phyloP scores from a whole-genome alignment of 1,140 invertebrate species.

The Lucilia sericata region DNA sequence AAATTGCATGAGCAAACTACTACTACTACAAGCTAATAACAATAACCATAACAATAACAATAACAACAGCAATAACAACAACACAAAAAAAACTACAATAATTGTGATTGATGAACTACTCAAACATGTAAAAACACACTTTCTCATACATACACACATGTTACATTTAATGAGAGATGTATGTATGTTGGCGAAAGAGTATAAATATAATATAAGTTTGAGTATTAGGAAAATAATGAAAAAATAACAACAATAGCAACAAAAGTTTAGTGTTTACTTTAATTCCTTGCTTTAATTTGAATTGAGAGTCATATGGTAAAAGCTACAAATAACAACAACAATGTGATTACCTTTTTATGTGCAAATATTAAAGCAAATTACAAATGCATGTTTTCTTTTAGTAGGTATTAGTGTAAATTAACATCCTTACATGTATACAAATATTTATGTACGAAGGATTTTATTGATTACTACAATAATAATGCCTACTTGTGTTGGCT shows the following conservation, averaged over 20 bases:
- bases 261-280: too few relatives aligned
- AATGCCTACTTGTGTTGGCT: background rate
- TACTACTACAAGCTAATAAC: background rate
- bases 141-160: background rate
- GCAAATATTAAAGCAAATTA: background rate
- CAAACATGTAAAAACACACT: background rate
- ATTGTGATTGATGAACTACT: slow-evolving; percentile 20
- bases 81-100: background rate
- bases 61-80: background rate
- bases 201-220: background rate
- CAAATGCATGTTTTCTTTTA: background rate
- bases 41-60: background rate
- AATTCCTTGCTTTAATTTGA: background rate
- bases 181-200: background rate
- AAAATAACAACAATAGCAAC: background rate
- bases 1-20: background rate
- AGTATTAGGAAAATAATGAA: background rate
- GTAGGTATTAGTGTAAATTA: too few relatives aligned
- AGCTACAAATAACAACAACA: background rate
- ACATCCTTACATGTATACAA: background rate
- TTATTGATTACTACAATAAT: background rate
- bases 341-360: background rate
- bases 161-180: background rate
- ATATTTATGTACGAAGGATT: background rate
- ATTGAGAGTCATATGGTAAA: background rate